Conservation (phyloP, 2,797 vertebrate genomes). For the Zalophus californianus region DNA sequence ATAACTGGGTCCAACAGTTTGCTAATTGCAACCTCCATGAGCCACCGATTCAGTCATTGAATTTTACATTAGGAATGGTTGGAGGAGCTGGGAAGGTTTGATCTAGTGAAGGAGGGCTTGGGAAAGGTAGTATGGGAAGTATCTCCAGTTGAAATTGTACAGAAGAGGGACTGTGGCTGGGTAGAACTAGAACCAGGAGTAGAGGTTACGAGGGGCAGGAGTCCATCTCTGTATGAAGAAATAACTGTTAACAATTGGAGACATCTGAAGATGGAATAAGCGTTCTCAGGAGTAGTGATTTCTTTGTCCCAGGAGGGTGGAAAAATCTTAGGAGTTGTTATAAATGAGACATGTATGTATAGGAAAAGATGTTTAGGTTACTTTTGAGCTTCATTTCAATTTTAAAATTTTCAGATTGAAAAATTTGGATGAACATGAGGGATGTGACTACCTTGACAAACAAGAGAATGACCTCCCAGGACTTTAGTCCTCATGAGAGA, state of each 20-base stretch:
- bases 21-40: neutral
- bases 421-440: neutral
- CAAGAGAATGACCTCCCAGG: neutral
- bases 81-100: conserved; percentile 21
- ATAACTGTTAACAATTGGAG: neutral
- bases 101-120: neutral
- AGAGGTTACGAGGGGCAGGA: neutral
- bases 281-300: neutral
- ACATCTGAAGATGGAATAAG: neutral
- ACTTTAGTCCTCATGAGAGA: neutral
- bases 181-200: neutral
- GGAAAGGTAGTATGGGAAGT: neutral
- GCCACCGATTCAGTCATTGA: neutral
- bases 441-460: neutral
- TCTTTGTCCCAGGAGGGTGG: neutral
- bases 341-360: neutral
- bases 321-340: neutral
- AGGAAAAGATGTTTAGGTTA: neutral
- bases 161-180: neutral
- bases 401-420: neutral
- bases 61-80: conserved; percentile 23
- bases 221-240: neutral
- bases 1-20: neutral
- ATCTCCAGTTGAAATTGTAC: neutral
- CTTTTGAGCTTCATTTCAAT: conserved; percentile 19